These are phyloP conservation scores for Hyalella azteca DNA, from an alignment of 2,888 invertebrate species.

Conservation along the genomic window DNA sequence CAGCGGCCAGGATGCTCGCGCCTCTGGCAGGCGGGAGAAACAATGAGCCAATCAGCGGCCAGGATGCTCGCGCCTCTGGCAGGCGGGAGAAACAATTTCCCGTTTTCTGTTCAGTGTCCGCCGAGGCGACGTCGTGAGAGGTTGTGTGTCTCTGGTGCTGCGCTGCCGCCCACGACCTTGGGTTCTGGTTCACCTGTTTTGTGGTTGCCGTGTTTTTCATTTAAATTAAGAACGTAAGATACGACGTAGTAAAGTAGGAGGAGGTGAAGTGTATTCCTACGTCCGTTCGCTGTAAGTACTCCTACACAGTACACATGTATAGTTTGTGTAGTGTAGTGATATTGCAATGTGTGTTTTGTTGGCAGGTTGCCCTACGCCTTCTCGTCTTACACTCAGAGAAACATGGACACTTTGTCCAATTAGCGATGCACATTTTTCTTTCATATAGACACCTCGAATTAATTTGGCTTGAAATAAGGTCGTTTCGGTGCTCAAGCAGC, in stretches of 20 bases:
- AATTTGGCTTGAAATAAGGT: too few species aligned
- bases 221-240: neutral
- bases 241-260: neutral
- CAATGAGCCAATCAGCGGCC: neutral
- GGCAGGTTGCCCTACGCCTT: neutral
- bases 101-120: neutral
- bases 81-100: too few species aligned
- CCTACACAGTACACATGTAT: too few species aligned
- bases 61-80: too few species aligned
- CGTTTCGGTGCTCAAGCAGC: too few species aligned
- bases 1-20: neutral
- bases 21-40: too few species aligned
- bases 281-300: neutral
- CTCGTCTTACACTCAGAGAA: too few species aligned
- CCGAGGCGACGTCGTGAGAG: neutral
- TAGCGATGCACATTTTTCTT: too few species aligned
- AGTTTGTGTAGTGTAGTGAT: neutral
- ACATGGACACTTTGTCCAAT: too few species aligned
- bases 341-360: neutral
- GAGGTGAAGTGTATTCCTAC: neutral
- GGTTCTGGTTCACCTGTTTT: neutral
- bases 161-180: neutral
- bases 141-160: constrained; percentile 13
- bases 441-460: too few species aligned
- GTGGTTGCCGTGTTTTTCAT: neutral